These are phyloP conservation scores for Mallotus villosus DNA, from an alignment of 2,797 vertebrate species.

Conservation along the genomic window DNA sequence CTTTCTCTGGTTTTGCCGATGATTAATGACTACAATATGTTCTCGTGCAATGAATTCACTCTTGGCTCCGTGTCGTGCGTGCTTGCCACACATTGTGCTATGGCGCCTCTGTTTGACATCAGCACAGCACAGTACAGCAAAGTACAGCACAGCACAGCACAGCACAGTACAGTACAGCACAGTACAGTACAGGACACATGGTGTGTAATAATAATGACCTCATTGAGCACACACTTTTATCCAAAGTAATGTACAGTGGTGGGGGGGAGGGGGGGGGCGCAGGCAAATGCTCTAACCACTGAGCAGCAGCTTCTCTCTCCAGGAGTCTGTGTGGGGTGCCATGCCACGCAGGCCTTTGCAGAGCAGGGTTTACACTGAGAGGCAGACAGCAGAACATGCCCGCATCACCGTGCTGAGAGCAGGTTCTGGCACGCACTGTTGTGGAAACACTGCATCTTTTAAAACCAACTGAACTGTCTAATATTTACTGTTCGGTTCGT, in stretches of 20 bases:
- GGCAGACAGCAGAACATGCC: conserved; percentile 9
- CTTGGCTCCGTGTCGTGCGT: conserved; percentile 23
- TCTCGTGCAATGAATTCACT: conserved; percentile 35
- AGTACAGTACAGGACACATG: too few species aligned
- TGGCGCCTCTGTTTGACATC: neutral
- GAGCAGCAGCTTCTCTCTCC: too few species aligned
- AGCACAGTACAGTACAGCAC: too few species aligned
- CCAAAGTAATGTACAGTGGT: too few species aligned
- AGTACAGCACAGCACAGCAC: too few species aligned
- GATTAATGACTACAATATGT: conserved; percentile 62
- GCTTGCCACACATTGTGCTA: neutral
- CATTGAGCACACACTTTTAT: too few species aligned
- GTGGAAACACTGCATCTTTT: conserved; percentile 63
- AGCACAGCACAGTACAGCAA: too few species aligned
- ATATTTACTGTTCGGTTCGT: conserved; percentile 71
- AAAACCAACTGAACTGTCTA: conserved; percentile 62
- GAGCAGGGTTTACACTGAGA: neutral
- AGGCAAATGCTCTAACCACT: too few species aligned
- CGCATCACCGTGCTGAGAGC: conserved; percentile 31
- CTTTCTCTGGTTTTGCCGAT: conserved; percentile 55
- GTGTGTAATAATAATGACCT: too few species aligned
- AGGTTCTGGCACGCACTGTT: conserved; percentile 60
- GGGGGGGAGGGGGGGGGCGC: too few species aligned
- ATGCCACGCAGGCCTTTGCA: neutral
- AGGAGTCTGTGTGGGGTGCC: too few species aligned